These are phyloP conservation scores for Plagiodera versicolora DNA, from an alignment of 2,888 invertebrate species.

Conservation along the genomic window DNA sequence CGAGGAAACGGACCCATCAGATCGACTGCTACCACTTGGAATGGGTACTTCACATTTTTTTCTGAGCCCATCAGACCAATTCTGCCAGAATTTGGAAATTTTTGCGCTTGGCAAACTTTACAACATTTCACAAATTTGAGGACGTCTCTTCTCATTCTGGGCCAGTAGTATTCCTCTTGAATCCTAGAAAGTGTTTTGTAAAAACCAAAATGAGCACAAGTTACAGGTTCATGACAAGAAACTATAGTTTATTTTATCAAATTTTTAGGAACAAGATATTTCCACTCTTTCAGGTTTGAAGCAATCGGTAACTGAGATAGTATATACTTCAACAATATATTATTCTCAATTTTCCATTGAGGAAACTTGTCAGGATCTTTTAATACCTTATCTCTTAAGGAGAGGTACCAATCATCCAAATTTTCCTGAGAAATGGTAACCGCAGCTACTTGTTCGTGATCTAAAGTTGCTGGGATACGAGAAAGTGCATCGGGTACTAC, in stretches of 20 bases:
- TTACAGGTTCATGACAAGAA: slow-evolving; percentile 11
- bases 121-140: slow-evolving; percentile 25
- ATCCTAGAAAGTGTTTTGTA: slow-evolving; percentile 28
- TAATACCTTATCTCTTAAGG: slow-evolving; percentile 12
- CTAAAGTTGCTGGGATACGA: not conserved
- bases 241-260: slow-evolving; percentile 4
- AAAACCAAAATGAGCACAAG: not conserved
- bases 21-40: slow-evolving; percentile 30
- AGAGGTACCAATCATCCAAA: slow-evolving; percentile 16
- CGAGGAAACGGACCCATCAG: slow-evolving; percentile 31
- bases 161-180: slow-evolving; percentile 31
- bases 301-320: not conserved
- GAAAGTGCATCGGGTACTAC: slow-evolving; percentile 19
- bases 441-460: not conserved
- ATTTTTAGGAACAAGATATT: slow-evolving; percentile 13
- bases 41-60: slow-evolving; percentile 28
- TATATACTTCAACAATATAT: not conserved
- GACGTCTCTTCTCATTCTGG: slow-evolving; percentile 27
- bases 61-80: slow-evolving; percentile 32
- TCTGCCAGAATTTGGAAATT: slow-evolving; percentile 18
- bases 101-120: slow-evolving; percentile 31
- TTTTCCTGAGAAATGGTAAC: slow-evolving; percentile 6
- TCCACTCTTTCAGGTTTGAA: slow-evolving; percentile 18
- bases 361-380: slow-evolving; percentile 16
- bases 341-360: slow-evolving; percentile 19